These are phyloP conservation scores for Uloborus diversus DNA, from an alignment of 1,140 invertebrate genomes.

Conservation along the genomic window DNA sequence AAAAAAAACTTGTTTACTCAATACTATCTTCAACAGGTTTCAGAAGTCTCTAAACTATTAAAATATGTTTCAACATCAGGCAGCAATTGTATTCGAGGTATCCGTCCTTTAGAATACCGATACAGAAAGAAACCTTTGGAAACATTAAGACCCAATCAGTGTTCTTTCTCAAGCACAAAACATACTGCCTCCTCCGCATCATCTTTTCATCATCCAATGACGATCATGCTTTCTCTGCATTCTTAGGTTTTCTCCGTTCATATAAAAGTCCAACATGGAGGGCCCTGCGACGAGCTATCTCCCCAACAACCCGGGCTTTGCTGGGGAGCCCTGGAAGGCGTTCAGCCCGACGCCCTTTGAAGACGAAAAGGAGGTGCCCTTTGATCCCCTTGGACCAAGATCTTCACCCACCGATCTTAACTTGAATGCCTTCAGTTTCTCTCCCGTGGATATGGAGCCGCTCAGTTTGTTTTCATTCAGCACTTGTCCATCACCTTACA, in stretches of 20 bases:
- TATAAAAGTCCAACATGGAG: slow-evolving; percentile 17
- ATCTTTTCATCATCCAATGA: not conserved
- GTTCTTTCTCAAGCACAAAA: too few relatives aligned
- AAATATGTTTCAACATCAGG: too few relatives aligned
- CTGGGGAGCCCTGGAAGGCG: slow-evolving; percentile 10
- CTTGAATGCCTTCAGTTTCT: slow-evolving; percentile 35
- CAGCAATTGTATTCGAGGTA: too few relatives aligned
- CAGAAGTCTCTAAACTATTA: too few relatives aligned
- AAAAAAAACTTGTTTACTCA: too few relatives aligned
- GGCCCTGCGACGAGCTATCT: slow-evolving; percentile 11
- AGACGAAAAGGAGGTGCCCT: not conserved
- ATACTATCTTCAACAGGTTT: too few relatives aligned
- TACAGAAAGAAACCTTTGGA: too few relatives aligned
- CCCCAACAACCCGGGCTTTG: slow-evolving; percentile 31
- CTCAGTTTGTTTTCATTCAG: slow-evolving; percentile 27
- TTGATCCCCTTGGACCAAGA: not conserved
- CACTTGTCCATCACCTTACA: slow-evolving; percentile 31
- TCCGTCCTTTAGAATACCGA: too few relatives aligned
- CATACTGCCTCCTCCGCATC: slow-evolving; percentile 8
- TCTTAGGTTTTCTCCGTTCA: slow-evolving; percentile 15
- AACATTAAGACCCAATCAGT: too few relatives aligned
- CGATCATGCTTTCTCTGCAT: not conserved
- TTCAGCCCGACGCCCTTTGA: slow-evolving; percentile 10
- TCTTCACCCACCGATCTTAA: slow-evolving; percentile 14
- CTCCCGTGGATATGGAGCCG: slow-evolving; percentile 43